Evolutionary conservation across 2,113 vertebrate genomes (phyloP), one percentile per base, ranked within the genome.

Genomic region (Leucoraja erinaceus): DNA sequence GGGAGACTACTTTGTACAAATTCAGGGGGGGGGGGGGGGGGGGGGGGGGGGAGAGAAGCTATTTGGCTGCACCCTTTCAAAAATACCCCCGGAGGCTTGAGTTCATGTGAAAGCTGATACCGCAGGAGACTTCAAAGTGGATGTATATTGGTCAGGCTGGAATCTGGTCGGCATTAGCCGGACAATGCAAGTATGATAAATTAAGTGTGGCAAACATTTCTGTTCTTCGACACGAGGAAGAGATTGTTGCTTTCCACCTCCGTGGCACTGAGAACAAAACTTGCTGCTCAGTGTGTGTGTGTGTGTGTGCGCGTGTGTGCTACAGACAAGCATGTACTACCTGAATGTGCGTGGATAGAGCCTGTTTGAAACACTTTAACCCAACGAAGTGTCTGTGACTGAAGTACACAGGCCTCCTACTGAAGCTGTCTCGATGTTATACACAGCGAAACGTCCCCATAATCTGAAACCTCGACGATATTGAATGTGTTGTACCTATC

Each of bases 401-500:
- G 95, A 94, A 72, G 95, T 94, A 38, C 4, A 38, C 93, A 94
- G 95, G 95, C 92, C 94, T n/a, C 38, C 92, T 95, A 93, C 95
- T 94, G 95, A 96, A 93, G 93, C 95, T 96, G 68, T 95, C 95
- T 94, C 93, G 94, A 79, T 95, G 95, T 96, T 96, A 94, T 95
- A 95, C 95, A 98, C 98, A 98, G 97, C 98, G 98, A 97, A 97
- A 96, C 95, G 38, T 96, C 96, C 95, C 84, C 31, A n/a, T 91
- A 93, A 94, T 97, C 96, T 97, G 97, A 97, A 93, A 94, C 96
- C 96, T 97, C 38, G 97, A 97, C 96, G 96, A 97, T 96, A 97
- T 96, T 97, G 97, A 97, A 97, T 97, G 97, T 90, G 88, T 91
- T 96, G 14, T 96, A 97, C 96, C 96, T 95, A 95, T 96, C 97